phyloP scores from a whole-genome alignment of 2,797 vertebrate species.

The Microchirus variegatus region DNA sequence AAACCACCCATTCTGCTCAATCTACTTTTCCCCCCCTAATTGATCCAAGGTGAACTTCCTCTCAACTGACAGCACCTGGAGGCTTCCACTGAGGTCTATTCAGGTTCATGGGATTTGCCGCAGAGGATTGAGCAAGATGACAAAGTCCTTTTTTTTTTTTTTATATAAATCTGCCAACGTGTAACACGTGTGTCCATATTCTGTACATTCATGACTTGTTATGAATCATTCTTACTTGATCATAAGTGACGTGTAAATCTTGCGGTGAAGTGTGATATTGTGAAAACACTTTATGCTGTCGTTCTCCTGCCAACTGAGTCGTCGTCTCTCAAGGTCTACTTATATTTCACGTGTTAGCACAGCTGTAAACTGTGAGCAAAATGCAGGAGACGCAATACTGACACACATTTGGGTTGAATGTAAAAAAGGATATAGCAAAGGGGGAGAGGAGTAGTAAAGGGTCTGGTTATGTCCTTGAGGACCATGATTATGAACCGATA shows the following conservation, averaged over 20 bases:
- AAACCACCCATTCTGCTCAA: constrained; percentile 27
- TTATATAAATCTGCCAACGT: background rate
- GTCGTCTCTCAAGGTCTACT: background rate
- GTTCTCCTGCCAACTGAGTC: background rate
- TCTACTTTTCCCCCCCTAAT: constrained; percentile 47
- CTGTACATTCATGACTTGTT: background rate
- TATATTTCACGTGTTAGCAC: background rate
- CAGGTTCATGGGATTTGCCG: constrained; percentile 36
- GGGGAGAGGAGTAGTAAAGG: too few species aligned
- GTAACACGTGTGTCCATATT: background rate
- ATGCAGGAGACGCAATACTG: background rate
- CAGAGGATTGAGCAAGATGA: background rate
- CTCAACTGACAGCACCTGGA: constrained; percentile 47
- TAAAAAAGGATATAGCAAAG: background rate
- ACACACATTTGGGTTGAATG: background rate
- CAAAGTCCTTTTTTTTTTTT: too few species aligned
- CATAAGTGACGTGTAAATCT: too few species aligned
- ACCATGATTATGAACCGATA: too few species aligned
- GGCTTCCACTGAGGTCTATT: constrained; percentile 28
- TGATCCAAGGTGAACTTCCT: constrained; percentile 57
- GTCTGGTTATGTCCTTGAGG: too few species aligned
- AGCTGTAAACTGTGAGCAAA: constrained; percentile 1
- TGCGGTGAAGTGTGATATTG: too few species aligned
- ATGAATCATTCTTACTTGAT: background rate
- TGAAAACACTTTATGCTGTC: background rate